phyloP scores from a whole-genome alignment of 2,888 invertebrate genomes.

The Netelia virgata region DNA sequence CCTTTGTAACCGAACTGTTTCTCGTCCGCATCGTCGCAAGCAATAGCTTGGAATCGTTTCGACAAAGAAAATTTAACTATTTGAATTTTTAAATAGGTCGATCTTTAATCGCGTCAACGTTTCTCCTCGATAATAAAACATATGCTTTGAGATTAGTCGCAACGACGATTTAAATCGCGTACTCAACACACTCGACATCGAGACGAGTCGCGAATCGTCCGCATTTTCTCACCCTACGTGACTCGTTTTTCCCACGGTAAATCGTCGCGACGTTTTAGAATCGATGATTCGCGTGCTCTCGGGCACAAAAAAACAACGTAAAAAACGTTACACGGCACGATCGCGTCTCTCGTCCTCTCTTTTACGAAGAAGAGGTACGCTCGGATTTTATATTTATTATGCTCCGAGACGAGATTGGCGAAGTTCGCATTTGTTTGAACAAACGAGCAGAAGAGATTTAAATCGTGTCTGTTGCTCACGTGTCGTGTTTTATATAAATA shows the following conservation, averaged over 20 bases:
- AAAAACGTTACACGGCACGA: neutral
- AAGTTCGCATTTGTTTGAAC: conserved; percentile 66
- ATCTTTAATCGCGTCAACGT: neutral
- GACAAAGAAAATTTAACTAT: neutral
- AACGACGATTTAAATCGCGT: neutral
- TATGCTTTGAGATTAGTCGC: neutral
- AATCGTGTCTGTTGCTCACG: conserved; percentile 57
- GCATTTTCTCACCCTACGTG: conserved; percentile 57
- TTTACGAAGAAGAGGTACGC: conserved; percentile 25
- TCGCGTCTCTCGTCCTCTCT: conserved; percentile 21
- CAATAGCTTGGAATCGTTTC: too few relatives aligned
- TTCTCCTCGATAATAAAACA: neutral
- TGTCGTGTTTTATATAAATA: conserved; percentile 64
- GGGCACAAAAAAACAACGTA: neutral
- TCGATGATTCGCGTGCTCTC: conserved; percentile 38
- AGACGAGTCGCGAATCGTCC: conserved; percentile 17
- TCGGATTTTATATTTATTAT: conserved; percentile 59
- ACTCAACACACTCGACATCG: neutral
- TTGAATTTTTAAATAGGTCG: neutral
- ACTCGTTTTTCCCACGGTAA: conserved; percentile 63
- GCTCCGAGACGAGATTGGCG: conserved; percentile 50
- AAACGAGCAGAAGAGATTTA: conserved; percentile 61
- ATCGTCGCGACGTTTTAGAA: conserved; percentile 48
- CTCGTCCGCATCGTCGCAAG: too few relatives aligned
- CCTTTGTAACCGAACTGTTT: too few relatives aligned